These are phyloP conservation scores for Coleophora flavipennella DNA, from an alignment of 2,888 invertebrate species.

Conservation along the genomic window DNA sequence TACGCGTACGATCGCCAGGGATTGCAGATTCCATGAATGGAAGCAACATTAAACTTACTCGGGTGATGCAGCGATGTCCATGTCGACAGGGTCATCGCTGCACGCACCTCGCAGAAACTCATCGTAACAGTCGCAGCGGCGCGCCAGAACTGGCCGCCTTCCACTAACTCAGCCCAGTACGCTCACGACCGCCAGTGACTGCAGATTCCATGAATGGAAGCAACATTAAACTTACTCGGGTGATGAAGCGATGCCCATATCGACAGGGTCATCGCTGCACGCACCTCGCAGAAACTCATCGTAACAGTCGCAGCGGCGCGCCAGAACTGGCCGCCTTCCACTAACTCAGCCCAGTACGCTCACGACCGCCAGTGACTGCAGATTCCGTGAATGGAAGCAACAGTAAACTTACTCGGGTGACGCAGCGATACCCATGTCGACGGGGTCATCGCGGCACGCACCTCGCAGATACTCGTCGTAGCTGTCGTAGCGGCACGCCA, in stretches of 20 bases:
- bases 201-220: too few species aligned
- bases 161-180: too few species aligned
- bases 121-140: constrained; percentile 47
- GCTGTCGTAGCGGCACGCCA: constrained; percentile 36
- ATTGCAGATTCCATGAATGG: too few species aligned
- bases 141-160: constrained; percentile 40
- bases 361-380: too few species aligned
- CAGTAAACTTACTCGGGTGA: constrained; percentile 27
- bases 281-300: constrained; percentile 46
- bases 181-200: too few species aligned
- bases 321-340: constrained; percentile 39
- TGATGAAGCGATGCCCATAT: constrained; percentile 43
- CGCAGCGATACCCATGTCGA: constrained; percentile 43
- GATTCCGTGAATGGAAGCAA: too few species aligned
- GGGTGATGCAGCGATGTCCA: constrained; percentile 38
- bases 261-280: constrained; percentile 35
- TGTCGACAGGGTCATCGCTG: constrained; percentile 26
- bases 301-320: constrained; percentile 45
- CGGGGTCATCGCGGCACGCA: constrained; percentile 34
- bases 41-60: too few species aligned
- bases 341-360: too few species aligned
- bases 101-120: constrained; percentile 53
- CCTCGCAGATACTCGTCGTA: constrained; percentile 57
- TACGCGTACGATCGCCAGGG: too few species aligned
- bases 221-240: constrained; percentile 24